Conservation (phyloP, 2,113 vertebrate species). For the Pollimyrus isidori region DNA sequence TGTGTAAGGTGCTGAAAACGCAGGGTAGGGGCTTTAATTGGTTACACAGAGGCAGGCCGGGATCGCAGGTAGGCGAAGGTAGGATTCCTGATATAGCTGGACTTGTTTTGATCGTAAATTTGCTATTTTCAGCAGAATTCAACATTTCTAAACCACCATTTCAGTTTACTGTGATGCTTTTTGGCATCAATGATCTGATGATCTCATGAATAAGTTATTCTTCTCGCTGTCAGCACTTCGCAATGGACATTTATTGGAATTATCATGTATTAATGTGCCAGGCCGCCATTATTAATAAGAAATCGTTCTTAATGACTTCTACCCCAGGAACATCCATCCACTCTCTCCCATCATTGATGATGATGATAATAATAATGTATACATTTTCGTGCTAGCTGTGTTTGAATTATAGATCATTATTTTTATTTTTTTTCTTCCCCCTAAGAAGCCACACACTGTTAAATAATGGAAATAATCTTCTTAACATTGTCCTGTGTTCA, state of each 20-base stretch:
- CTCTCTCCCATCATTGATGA: neutral
- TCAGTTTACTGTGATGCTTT: conserved; percentile 43
- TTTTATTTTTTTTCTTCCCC: conserved; percentile 2
- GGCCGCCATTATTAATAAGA: neutral
- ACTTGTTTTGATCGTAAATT: conserved; percentile 53
- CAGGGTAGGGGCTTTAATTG: conserved; percentile 20
- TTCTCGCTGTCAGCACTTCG: conserved; percentile 45
- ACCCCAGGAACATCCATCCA: neutral
- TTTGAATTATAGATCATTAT: conserved; percentile 26
- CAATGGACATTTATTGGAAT: conserved; percentile 47
- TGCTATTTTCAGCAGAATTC: conserved; percentile 41
- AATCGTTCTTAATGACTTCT: neutral
- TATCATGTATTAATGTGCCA: conserved; percentile 42
- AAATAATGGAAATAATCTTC: conserved; percentile 31
- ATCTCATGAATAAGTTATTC: conserved; percentile 60
- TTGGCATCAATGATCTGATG: conserved; percentile 37
- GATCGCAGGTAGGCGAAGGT: conserved; percentile 19
- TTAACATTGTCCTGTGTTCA: conserved; percentile 23
- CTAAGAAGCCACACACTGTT: conserved; percentile 23
- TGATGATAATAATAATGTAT: conserved; percentile 22
- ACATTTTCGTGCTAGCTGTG: conserved; percentile 37
- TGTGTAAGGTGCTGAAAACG: conserved; percentile 16
- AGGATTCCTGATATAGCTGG: conserved; percentile 33
- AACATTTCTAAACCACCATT: conserved; percentile 39
- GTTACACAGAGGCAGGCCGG: conserved; percentile 24